phyloP scores from a whole-genome alignment of 2,797 vertebrate genomes.

The Sarcoramphus papa region DNA sequence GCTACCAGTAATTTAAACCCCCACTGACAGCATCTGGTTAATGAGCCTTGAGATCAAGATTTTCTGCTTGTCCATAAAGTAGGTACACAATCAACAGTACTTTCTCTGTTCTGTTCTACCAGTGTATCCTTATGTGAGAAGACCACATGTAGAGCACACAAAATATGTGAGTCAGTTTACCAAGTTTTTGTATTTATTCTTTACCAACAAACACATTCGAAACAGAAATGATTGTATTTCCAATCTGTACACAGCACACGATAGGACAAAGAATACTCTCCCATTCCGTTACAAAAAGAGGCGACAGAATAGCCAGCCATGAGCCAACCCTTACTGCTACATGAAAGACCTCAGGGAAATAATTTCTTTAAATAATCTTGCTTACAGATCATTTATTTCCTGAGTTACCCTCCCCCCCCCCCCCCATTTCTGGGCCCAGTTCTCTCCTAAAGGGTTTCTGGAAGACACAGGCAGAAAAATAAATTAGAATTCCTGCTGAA shows the following conservation, averaged over 20 bases:
- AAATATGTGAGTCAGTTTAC: neutral
- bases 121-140: neutral
- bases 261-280: neutral
- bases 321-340: neutral
- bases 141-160: neutral
- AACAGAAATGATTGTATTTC: neutral
- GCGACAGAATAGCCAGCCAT: neutral
- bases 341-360: neutral
- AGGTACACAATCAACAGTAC: neutral
- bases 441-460: neutral
- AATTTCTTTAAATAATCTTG: neutral
- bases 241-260: neutral
- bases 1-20: neutral
- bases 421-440: neutral
- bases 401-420: neutral
- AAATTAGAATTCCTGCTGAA: neutral
- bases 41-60: neutral
- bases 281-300: neutral
- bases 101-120: neutral
- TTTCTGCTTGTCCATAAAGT: neutral
- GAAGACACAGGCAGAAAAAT: neutral
- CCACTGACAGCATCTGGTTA: neutral
- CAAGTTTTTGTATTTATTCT: neutral
- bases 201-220: neutral
- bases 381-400: conserved; percentile 9